Base-by-base conservation (phyloP, 2,888 invertebrate species). In the Meliscaeva auricollis region DNA sequence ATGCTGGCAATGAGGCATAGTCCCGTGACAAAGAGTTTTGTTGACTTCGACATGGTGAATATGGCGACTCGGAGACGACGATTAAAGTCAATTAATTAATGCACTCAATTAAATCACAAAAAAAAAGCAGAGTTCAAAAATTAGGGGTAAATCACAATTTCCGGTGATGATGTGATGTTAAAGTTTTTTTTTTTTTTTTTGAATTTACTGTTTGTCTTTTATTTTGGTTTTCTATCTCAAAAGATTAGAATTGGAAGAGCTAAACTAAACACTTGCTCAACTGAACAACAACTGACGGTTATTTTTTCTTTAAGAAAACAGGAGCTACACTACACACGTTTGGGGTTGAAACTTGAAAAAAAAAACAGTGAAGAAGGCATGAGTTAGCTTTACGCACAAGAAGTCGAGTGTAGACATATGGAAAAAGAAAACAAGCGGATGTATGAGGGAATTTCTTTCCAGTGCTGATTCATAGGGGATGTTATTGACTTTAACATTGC, bases 241-340 rank as follows among this genome's bases (percentile, higher is more conserved):
- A 26, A 44, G 62, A 62, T 62, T 9, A 9, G n/a, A 41, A 41
- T 22, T 64, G 46, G 52, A 74, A 80, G 52, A 72, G 72, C 73
- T 85, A 81, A 81, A 85, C 85, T 85, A 77, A 77, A 73, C 85
- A 81, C 85, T 85, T 85, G 81, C 50, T 56, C 85, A 85, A 81
- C 85, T 81, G 85, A 85, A 85, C 73, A 69, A 38, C 81, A 85
- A 85, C 85, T 85, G 85, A 85, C 76, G 81, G 81, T 77, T 85
- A 73, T 62, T 81, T 62, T 81, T 85, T 80, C 76, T 85, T 81
- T 13, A 81, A 44, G 76, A 73, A 76, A 75, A 44, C 72, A 70
- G 22, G 66, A 58, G 75, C 26, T 26, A 26, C 26, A 26, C 66
- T 52, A 48, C 60, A 52, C 30, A 70, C 56, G n/a, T 8, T 66